These are phyloP conservation scores for Zingel zingel DNA, from an alignment of 2,113 vertebrate genomes.

Conservation along the genomic window DNA sequence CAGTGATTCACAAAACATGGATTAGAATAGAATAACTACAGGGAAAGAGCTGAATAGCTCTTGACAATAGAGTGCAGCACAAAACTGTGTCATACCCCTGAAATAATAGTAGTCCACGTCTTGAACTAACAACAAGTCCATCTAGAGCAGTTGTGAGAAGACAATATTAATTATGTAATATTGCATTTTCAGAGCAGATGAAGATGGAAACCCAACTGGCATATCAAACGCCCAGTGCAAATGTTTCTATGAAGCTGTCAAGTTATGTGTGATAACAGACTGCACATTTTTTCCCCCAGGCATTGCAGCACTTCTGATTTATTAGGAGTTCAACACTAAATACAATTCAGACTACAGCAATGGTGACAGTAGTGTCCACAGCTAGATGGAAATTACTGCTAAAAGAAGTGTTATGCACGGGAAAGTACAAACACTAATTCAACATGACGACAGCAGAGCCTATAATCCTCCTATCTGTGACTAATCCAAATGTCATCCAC, in stretches of 20 bases:
- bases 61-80: neutral
- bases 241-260: constrained; percentile 22
- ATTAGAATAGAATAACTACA: neutral
- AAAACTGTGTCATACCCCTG: neutral
- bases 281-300: neutral
- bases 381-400: constrained; percentile 6
- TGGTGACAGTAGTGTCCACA: neutral
- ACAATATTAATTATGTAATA: constrained; percentile 5
- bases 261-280: constrained; percentile 1
- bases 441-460: constrained; percentile 24
- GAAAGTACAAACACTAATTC: constrained; percentile 42
- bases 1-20: constrained; percentile 6
- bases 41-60: neutral
- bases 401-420: constrained; percentile 19
- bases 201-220: constrained; percentile 10
- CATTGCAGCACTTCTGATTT: neutral
- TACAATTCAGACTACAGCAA: neutral
- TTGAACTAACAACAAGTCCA: neutral
- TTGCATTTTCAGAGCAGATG: constrained; percentile 26
- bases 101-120: neutral
- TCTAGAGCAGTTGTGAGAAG: neutral
- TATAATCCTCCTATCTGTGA: constrained; percentile 30
- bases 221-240: neutral
- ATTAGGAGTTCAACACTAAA: constrained; percentile 14
- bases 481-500: constrained; percentile 25